Evolutionary conservation across 2,113 vertebrate species (phyloP).

Genomic region (Anarrhichthys ocellatus): DNA sequence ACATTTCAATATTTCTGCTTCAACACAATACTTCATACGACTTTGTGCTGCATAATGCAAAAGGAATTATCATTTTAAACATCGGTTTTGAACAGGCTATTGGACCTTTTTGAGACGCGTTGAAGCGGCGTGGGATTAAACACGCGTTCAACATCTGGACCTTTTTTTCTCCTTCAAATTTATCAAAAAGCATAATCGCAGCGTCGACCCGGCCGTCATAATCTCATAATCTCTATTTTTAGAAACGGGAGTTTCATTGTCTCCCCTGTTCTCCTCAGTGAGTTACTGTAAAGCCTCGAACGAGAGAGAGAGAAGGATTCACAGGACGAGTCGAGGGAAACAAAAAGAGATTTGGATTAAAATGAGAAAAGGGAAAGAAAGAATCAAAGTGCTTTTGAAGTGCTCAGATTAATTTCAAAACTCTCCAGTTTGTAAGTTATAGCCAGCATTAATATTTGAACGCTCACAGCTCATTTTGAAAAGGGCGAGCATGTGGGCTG

Average conservation of each 20-base stretch:
- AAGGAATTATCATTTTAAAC: background rate
- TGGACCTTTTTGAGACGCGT: background rate
- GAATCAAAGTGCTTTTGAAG: constrained; percentile 32
- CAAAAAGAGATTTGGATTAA: constrained; percentile 24
- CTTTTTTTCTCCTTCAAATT: constrained; percentile 3
- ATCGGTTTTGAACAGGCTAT: background rate
- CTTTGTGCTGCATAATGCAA: constrained; percentile 8
- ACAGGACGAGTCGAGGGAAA: constrained; percentile 11
- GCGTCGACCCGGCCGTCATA: background rate
- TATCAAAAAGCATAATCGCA: constrained; percentile 1
- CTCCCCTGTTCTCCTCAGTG: constrained; percentile 12
- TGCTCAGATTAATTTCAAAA: constrained; percentile 10
- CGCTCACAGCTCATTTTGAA: background rate
- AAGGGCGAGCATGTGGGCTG: background rate
- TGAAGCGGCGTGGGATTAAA: background rate
- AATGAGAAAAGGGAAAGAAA: constrained; percentile 11
- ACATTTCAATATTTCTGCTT: constrained; percentile 50
- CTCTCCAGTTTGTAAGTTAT: constrained; percentile 2
- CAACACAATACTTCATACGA: background rate
- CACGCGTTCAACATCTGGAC: background rate
- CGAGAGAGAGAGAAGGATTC: constrained; percentile 43
- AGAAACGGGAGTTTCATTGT: constrained; percentile 30
- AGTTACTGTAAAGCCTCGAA: constrained; percentile 26
- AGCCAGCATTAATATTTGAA: constrained; percentile 17
- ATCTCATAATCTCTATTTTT: constrained; percentile 43